Evolutionary conservation across 2,797 vertebrate genomes (phyloP).

Genomic region (Phalanger gymnotis): DNA sequence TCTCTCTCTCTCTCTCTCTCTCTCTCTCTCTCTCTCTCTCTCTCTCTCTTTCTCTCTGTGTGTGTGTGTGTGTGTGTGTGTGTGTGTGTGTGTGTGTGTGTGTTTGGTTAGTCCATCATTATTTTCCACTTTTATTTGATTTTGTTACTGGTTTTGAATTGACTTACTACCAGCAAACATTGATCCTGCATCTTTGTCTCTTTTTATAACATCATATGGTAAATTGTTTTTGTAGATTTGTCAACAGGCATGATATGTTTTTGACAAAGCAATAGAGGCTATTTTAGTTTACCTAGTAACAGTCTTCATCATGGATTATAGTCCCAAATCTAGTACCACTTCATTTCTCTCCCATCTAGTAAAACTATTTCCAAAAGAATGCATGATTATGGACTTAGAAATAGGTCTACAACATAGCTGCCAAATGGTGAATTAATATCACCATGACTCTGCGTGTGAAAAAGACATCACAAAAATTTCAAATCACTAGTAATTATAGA

Average conservation of each 20-base stretch:
- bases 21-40: too few relatives aligned
- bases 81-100: too few relatives aligned
- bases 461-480: not conserved
- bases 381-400: not conserved
- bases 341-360: not conserved
- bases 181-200: not conserved
- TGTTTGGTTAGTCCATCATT: not conserved
- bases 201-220: not conserved
- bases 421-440: not conserved
- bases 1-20: not conserved
- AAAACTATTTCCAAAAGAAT: constrained; percentile 12
- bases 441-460: not conserved
- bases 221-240: not conserved
- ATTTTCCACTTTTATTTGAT: not conserved
- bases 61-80: too few relatives aligned
- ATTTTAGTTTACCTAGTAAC: not conserved
- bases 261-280: not conserved
- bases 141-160: constrained; percentile 41
- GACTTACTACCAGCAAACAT: not conserved
- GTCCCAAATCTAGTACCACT: not conserved
- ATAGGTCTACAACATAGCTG: not conserved
- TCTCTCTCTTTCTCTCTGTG: too few relatives aligned
- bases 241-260: not conserved
- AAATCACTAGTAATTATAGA: not conserved
- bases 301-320: not conserved